phyloP scores from a whole-genome alignment of 2,113 vertebrate genomes.

The Petroica traversi region DNA sequence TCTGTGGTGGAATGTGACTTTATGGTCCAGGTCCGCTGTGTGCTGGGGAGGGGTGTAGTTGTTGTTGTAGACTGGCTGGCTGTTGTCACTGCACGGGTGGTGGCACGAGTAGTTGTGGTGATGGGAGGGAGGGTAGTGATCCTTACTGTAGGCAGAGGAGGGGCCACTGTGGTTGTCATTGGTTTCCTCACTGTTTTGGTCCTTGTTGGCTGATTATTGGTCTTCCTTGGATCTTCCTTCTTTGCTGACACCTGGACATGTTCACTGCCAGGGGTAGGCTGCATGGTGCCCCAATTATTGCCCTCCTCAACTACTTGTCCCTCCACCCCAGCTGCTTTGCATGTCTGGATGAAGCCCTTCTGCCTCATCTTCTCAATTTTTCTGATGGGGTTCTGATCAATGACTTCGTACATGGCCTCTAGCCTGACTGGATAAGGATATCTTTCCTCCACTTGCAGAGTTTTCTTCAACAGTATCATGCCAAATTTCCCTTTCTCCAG shows the following conservation, averaged over 20 bases:
- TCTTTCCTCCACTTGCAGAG: constrained; percentile 92
- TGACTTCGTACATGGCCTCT: constrained; percentile 94
- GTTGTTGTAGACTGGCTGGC: constrained; percentile 58
- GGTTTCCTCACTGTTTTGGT: constrained; percentile 71
- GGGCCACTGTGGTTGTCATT: constrained; percentile 5
- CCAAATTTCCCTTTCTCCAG: constrained; percentile 96
- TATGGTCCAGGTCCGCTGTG: constrained; percentile 70
- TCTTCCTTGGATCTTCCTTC: constrained; percentile 75
- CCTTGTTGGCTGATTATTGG: constrained; percentile 59
- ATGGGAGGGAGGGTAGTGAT: constrained; percentile 61
- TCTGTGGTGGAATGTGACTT: constrained; percentile 47
- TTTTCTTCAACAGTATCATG: constrained; percentile 96
- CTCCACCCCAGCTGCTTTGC: constrained; percentile 90
- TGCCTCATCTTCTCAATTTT: constrained; percentile 91
- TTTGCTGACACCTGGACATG: constrained; percentile 62
- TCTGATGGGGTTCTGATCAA: constrained; percentile 91
- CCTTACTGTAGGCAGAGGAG: constrained; percentile 48
- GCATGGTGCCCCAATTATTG: constrained; percentile 3
- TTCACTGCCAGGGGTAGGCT: constrained; percentile 18
- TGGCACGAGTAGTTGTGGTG: constrained; percentile 65
- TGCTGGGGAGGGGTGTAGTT: constrained; percentile 64
- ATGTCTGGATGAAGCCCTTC: constrained; percentile 94
- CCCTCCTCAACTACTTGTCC: constrained; percentile 86
- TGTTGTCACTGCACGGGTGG: constrained; percentile 37
- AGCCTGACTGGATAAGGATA: constrained; percentile 96